A percentile compares a stretch with the other conserved stretches of the same genome.
These are phyloP conservation scores for Xiphophorus birchmanni DNA, from an alignment of 2,797 vertebrate species.

Conservation along the genomic window DNA sequence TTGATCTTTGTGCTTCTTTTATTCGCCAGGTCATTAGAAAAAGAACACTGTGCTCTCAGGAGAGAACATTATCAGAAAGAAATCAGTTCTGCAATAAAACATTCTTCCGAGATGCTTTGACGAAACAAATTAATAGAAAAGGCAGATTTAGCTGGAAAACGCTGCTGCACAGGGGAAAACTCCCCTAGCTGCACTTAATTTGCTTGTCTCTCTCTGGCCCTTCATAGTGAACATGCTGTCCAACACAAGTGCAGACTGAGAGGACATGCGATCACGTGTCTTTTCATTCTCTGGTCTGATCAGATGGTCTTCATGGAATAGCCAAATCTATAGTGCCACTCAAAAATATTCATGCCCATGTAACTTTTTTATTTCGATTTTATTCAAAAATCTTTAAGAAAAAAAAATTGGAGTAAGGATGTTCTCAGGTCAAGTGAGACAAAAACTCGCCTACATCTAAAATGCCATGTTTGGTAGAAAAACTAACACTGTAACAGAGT, in stretches of 20 bases:
- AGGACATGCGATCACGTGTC: slow-evolving; percentile 50
- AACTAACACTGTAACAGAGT: neutral
- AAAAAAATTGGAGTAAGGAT: neutral
- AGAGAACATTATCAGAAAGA: neutral
- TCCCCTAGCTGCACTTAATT: slow-evolving; percentile 39
- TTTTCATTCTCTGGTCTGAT: slow-evolving; percentile 45
- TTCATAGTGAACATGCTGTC: slow-evolving; percentile 36
- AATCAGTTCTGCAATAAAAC: neutral
- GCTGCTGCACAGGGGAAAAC: slow-evolving; percentile 37
- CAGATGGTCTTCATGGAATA: neutral
- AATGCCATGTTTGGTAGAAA: neutral
- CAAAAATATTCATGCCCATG: neutral
- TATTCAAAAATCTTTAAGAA: neutral
- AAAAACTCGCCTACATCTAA: neutral
- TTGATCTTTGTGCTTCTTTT: neutral
- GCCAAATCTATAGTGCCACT: neutral
- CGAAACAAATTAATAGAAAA: slow-evolving; percentile 27
- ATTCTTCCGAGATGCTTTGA: slow-evolving; percentile 11
- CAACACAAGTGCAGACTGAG: slow-evolving; percentile 53
- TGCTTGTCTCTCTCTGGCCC: slow-evolving; percentile 46
- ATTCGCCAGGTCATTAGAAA: neutral
- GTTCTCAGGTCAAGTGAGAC: neutral
- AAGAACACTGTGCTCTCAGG: neutral
- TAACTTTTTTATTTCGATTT: neutral
- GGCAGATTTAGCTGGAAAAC: slow-evolving; percentile 25